Evolutionary conservation across 2,888 invertebrate species (phyloP).

Genomic region (Synanthedon andrenaeformis): DNA sequence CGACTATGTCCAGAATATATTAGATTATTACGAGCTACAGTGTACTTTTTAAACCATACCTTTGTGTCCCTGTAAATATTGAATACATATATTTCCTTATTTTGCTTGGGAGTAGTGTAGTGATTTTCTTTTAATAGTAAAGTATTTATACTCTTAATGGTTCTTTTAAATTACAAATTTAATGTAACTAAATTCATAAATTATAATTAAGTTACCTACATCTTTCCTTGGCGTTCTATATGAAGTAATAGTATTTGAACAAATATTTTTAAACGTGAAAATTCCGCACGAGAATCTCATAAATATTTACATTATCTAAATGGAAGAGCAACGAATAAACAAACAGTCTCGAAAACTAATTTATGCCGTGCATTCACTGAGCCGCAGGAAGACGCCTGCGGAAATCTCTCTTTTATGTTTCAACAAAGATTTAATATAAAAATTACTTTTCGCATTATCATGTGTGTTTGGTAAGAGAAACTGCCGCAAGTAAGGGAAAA

Average conservation of each 20-base stretch:
- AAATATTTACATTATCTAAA: conserved; percentile 54
- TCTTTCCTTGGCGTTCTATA: neutral
- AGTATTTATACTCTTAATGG: too few relatives aligned
- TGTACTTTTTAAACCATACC: too few relatives aligned
- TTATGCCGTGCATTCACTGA: conserved; percentile 54
- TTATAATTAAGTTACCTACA: too few relatives aligned
- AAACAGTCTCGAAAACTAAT: conserved; percentile 68
- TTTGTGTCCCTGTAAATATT: too few relatives aligned
- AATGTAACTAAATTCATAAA: too few relatives aligned
- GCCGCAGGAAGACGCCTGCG: conserved; percentile 37
- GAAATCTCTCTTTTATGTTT: conserved; percentile 62
- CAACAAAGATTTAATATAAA: conserved; percentile 63
- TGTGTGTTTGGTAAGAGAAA: conserved; percentile 44
- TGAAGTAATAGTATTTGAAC: conserved; percentile 13
- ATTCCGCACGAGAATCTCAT: conserved; percentile 40
- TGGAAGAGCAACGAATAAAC: conserved; percentile 45
- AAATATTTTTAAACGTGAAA: conserved; percentile 14
- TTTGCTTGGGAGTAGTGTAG: too few relatives aligned
- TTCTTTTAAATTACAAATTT: too few relatives aligned
- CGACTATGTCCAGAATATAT: too few relatives aligned
- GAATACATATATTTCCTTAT: too few relatives aligned
- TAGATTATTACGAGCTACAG: too few relatives aligned
- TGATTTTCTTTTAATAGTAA: too few relatives aligned
- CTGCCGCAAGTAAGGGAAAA: conserved; percentile 2
- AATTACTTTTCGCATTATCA: conserved; percentile 65